Evolutionary conservation across 1,140 invertebrate species (phyloP).

Genomic region (Aphelenchoides fujianensis): DNA sequence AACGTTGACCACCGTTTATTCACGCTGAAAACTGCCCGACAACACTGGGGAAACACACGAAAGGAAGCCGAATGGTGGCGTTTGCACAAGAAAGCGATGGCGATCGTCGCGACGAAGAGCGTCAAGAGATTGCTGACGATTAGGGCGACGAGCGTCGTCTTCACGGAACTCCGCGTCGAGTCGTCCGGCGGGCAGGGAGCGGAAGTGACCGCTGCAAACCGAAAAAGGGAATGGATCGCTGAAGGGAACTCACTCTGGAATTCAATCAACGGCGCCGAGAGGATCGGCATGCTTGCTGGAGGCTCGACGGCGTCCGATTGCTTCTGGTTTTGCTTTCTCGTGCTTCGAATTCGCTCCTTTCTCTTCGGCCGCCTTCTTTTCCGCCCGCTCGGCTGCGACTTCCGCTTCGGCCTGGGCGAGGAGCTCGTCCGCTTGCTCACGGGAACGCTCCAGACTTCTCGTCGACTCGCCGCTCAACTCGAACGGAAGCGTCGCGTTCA

Average conservation of each 20-base stretch:
- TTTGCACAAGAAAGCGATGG: neutral
- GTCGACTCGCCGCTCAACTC: neutral
- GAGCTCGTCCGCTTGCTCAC: neutral
- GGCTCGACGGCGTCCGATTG: neutral
- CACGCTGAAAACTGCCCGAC: too few species aligned
- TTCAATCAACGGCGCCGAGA: slow-evolving; percentile 16
- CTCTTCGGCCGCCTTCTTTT: neutral
- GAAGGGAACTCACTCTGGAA: slow-evolving; percentile 14
- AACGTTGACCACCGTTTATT: neutral
- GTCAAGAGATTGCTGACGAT: slow-evolving; percentile 18
- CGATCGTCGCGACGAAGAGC: slow-evolving; percentile 6
- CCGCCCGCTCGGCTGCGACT: neutral
- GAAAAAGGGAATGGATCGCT: neutral
- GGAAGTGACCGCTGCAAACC: neutral
- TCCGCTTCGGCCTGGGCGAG: neutral
- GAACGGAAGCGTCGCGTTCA: neutral
- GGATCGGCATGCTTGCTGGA: neutral
- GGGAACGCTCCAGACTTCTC: neutral
- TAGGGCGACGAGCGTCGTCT: neutral
- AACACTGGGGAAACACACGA: too few species aligned
- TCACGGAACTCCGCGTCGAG: neutral
- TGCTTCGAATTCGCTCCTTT: neutral
- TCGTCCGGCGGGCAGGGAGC: neutral
- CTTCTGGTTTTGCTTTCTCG: neutral
- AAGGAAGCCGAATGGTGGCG: neutral